phyloP scores from a whole-genome alignment of 2,888 invertebrate genomes.

The Myopa tessellatipennis region DNA sequence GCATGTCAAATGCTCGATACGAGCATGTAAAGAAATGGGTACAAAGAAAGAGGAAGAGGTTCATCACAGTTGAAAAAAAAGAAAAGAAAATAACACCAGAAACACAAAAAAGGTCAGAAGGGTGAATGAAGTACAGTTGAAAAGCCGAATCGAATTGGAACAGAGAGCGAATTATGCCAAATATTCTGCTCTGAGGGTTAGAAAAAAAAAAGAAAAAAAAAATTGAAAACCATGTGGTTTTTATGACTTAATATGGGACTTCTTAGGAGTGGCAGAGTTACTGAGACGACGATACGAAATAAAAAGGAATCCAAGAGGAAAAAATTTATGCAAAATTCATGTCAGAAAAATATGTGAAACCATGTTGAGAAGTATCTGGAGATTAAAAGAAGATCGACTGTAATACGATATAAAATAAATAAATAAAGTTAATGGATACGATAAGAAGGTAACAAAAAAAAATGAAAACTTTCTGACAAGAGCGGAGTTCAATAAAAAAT shows the following conservation, averaged over 20 bases:
- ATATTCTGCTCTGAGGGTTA: not conserved
- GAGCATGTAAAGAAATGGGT: slow-evolving; percentile 4
- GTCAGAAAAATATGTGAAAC: not conserved
- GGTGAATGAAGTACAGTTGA: too few relatives aligned
- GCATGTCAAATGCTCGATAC: not conserved
- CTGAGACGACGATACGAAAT: not conserved
- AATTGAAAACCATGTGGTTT: not conserved
- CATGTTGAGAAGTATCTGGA: not conserved
- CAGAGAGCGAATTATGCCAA: not conserved
- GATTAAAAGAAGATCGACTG: not conserved
- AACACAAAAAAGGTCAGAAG: too few relatives aligned
- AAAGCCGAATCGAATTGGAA: too few relatives aligned
- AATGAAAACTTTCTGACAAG: not conserved
- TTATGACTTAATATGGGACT: too few relatives aligned
- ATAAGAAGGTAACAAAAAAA: not conserved
- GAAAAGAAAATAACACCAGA: not conserved
- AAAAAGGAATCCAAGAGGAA: not conserved
- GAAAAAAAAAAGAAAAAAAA: not conserved
- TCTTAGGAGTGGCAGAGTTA: not conserved
- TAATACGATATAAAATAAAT: not conserved
- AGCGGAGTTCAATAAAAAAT: not conserved
- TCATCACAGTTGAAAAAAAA: not conserved
- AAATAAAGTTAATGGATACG: not conserved
- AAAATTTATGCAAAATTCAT: not conserved
- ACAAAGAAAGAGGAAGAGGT: not conserved